Base-by-base conservation (phyloP, 2,888 invertebrate genomes). In the Hypsopygia costalis region DNA sequence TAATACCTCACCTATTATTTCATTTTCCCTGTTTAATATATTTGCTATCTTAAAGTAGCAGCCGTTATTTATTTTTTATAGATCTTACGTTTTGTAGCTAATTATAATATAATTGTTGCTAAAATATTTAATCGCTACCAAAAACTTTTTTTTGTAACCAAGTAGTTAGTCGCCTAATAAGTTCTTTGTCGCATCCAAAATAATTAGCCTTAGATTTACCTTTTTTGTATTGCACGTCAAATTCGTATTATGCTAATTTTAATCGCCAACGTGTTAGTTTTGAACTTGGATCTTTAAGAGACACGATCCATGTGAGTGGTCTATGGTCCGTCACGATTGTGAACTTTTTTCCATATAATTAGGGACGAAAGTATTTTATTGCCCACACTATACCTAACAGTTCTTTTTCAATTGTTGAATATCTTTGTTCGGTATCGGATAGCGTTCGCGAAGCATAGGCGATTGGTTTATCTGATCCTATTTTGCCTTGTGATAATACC, bases 261-360 rank as follows among this genome's bases (percentile, higher is more conserved):
- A 73, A 30, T 11, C 61, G 44, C 75, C 71, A 77, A 3, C 75
- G 37, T 3, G 58, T 58, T 3, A 72, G 45, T 45, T 70, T 54
- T 0, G 65, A 62, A 16, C 64, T 69, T 0, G 71, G 72, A n/a
- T 75, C 69, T 51, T 74, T 74, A 0, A 71, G 34, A 0, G 48
- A 58, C 51, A 71, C 61, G 0, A 77, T 36, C 63, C 68, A 76
- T 3, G 48, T 53, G 1, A 76, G 40, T 1, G 70, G 69, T 36
- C 62, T 50, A 41, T 79, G 77, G 38, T 81, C 78, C 0, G 71
- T 78, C 1, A 66, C 56, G 0, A 79, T 70, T 0, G 43, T 58
- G 22, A 80, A 77, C 40, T 58, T 52, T 21, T 49, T 52, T 2
- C 69, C 70, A 20, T 68, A 72, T 7, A 76, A 12, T 16, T 69